Percentiles rank a stretch among this genome's conserved stretches.
Conservation (phyloP, 2,113 vertebrate genomes). For the Scolopax mira region DNA sequence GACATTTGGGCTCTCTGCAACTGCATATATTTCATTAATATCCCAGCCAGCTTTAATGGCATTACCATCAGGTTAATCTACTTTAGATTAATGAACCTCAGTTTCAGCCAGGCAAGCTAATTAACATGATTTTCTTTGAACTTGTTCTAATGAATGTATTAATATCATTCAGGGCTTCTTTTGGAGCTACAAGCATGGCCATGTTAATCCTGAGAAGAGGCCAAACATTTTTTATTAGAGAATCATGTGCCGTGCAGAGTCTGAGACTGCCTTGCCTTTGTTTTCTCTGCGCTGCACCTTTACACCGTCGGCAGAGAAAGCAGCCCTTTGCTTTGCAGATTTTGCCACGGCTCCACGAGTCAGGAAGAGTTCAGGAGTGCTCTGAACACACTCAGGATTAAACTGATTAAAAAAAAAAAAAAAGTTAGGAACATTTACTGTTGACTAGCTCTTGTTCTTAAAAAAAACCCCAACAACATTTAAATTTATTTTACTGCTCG, state of each 20-base stretch:
- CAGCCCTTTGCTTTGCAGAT: conserved; percentile 5
- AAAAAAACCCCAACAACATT: background rate
- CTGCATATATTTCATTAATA: conserved; percentile 59
- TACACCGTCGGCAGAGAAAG: background rate
- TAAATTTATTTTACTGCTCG: background rate
- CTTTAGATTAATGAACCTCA: conserved; percentile 65
- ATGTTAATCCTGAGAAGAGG: conserved; percentile 66
- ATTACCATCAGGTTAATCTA: conserved; percentile 65
- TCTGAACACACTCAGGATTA: background rate
- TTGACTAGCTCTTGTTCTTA: background rate
- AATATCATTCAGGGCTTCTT: conserved; percentile 63
- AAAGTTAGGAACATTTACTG: background rate
- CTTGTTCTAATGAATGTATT: conserved; percentile 68
- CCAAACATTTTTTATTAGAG: conserved; percentile 63
- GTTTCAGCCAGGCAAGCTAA: conserved; percentile 70
- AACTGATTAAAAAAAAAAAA: background rate
- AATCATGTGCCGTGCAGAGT: conserved; percentile 48
- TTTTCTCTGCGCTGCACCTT: conserved; percentile 42
- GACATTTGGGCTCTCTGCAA: conserved; percentile 53
- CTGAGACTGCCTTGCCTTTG: conserved; percentile 47
- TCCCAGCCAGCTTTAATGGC: conserved; percentile 61
- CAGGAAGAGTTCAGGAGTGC: conserved; percentile 2
- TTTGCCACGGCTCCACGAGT: background rate
- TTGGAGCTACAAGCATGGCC: conserved; percentile 62
- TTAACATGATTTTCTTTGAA: conserved; percentile 71